Percentiles rank a stretch among this genome's conserved stretches.
These are phyloP conservation scores for Lampropteryx suffumata DNA, from an alignment of 2,888 invertebrate genomes.

Conservation along the genomic window DNA sequence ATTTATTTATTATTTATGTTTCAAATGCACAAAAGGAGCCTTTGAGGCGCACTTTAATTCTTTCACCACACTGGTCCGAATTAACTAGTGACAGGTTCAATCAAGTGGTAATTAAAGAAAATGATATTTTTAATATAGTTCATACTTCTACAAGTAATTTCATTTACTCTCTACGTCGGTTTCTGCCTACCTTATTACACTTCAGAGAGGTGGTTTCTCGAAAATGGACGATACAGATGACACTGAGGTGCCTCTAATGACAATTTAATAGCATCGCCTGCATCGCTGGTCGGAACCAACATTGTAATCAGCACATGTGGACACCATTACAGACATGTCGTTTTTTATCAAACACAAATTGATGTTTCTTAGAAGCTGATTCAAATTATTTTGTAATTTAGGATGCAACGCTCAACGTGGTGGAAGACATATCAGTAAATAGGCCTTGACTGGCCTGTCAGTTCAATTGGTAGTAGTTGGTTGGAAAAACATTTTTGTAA, in stretches of 20 bases:
- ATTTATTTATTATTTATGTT: too few species aligned
- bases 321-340: conserved; percentile 58
- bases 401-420: neutral
- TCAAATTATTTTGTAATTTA: conserved; percentile 49
- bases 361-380: conserved; percentile 59
- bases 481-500: too few species aligned
- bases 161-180: neutral
- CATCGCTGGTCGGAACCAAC: conserved; percentile 61
- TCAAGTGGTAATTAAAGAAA: too few species aligned
- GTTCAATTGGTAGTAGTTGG: too few species aligned
- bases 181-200: neutral
- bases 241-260: conserved; percentile 79
- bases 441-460: too few species aligned
- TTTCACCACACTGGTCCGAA: too few species aligned
- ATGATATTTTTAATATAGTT: too few species aligned
- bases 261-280: conserved; percentile 80
- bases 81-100: too few species aligned
- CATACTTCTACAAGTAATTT: neutral
- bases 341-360: conserved; percentile 65
- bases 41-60: too few species aligned
- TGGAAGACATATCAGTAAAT: neutral
- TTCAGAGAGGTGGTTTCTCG: conserved; percentile 18
- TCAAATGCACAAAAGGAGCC: too few species aligned
- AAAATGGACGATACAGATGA: conserved; percentile 74
- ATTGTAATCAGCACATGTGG: conserved; percentile 77